Base-by-base conservation (phyloP, 2,113 vertebrate genomes). In the Spea bombifrons region DNA sequence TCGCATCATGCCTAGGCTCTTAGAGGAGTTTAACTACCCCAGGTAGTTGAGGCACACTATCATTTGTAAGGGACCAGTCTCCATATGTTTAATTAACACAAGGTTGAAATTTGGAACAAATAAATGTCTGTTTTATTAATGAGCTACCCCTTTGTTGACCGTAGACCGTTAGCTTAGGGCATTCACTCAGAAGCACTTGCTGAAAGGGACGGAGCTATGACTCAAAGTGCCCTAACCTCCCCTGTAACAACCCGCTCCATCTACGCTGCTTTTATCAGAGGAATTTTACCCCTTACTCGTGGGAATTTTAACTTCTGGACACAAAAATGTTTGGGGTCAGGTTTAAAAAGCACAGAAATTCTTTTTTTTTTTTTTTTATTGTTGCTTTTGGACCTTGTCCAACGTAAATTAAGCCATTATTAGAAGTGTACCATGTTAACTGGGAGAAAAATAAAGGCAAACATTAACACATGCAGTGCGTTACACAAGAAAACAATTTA, bases 291-390 rank as follows among this genome's bases (percentile, higher is more conserved):
- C 84, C 81, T 89, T 87, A 85, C 87, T 92, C 86, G 83, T 90
- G 90, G 90, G 90, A 92, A 92, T 90, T 90, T 92, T 86, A 86
- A 72, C 77, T 90, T 90, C 83, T 90, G 83, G 73, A 84, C 88
- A 90, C 90, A 88, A 86, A 90, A 90, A 89, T 91, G 86, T 89
- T 90, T 89, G 85, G 83, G 90, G 88, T 91, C 88, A 90, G 86
- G 81, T 86, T 86, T 92, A 85, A 84, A 88, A 91, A 90, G 86
- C 86, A 89, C 86, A 89, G 86, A 88, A 89, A 84, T 89, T 85
- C 82, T 71, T 88, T 87, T 86, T 76, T 76, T 9, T 55, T 76
- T 12, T 46, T 66, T 53, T 57, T 88, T 0, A 71, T 64, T 90
- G 87, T 89, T 92, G 66, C 85, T 85, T 84, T 89, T 91, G 91